Evolutionary conservation across 1,140 invertebrate genomes (phyloP), one percentile per base, ranked within the genome.

Genomic region (Ruditapes philippinarum): DNA sequence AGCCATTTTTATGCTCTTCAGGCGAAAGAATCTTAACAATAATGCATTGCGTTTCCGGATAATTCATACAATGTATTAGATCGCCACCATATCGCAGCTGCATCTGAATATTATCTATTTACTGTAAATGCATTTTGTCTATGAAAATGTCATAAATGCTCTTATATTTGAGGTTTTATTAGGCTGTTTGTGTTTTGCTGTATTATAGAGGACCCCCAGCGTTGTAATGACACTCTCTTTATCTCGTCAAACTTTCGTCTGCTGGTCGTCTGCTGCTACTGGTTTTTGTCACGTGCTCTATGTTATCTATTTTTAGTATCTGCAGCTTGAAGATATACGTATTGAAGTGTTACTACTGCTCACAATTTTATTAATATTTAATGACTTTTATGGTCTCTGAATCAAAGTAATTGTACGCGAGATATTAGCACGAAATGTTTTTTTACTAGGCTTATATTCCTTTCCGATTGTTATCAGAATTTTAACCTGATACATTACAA

Each of bases 151-250:
- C 65, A 70, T 70, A 70, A 40, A 36, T 17, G 14, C 33, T 19
- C 65, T 12, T 70, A n/a, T 70, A 70, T 70, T 70, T n/a, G 19
- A 70, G n/a, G 65, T 70, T 70, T 65, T 70, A 70, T 70, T 36
- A 38, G 7, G 33, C 17, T 17, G 22, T 70, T 70, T 17, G 38
- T 70, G 36, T 70, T 19, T 38, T 38, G 14, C 65, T 17, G 11
- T 70, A 22, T 70, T 38, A 17, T 7, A 5, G 36, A 19, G 65
- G 65, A 70, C 65, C 65, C 65, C 31, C 65, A 70, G 65, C 31
- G 65, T 70, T 31, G 65, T 38, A 36, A n/a, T 70, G 65, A 70
- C 65, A 70, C n/a, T 36, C 62, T 7, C 12, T 31, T 17, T 4
- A n/a, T n/a, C 19, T 11, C 17, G 17, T 22, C 17, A 57, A n/a